These are phyloP conservation scores for Diachasmimorpha longicaudata DNA, from an alignment of 1,140 invertebrate genomes.

Conservation along the genomic window DNA sequence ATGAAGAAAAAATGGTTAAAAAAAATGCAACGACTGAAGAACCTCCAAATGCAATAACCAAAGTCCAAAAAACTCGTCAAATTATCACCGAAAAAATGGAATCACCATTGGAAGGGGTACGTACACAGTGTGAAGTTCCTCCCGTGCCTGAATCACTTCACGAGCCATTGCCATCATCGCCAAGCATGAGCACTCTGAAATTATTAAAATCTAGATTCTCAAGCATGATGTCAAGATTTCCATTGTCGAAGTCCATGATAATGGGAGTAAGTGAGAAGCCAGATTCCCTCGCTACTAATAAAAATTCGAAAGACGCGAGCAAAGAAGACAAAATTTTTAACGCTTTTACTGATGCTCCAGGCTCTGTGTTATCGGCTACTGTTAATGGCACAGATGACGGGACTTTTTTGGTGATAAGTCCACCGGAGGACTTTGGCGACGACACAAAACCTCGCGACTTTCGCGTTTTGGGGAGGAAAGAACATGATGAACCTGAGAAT, in stretches of 20 bases:
- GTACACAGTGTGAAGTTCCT: conserved; percentile 1
- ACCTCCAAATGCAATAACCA: neutral
- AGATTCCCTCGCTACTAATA: neutral
- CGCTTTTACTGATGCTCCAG: conserved; percentile 1
- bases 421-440: neutral
- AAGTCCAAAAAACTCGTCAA: neutral
- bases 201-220: conserved; percentile 29
- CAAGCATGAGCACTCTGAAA: conserved; percentile 27
- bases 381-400: neutral
- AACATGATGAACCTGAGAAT: no score
- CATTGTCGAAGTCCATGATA: conserved; percentile 25
- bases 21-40: neutral
- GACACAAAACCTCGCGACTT: neutral
- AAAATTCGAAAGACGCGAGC: neutral
- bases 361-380: neutral
- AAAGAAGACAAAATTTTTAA: neutral
- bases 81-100: neutral
- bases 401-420: neutral
- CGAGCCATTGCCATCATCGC: neutral
- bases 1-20: no score
- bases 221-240: conserved; percentile 33
- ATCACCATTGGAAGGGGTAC: conserved; percentile 1
- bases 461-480: neutral
- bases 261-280: neutral
- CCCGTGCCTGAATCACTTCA: neutral